These are phyloP conservation scores for Chaetophractus vellerosus DNA, from an alignment of 2,797 vertebrate species.

Conservation along the genomic window DNA sequence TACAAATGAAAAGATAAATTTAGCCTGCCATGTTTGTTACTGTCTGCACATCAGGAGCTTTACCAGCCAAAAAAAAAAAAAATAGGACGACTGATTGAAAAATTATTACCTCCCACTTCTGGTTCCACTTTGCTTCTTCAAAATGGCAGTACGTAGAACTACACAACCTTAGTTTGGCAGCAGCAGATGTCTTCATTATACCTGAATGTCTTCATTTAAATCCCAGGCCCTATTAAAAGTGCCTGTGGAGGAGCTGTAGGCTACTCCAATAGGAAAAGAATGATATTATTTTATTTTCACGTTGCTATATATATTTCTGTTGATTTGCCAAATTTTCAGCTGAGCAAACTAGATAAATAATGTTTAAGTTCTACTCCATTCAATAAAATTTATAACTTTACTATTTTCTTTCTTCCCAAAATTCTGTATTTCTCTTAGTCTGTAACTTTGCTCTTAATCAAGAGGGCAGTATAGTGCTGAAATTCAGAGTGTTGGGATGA, in stretches of 20 bases:
- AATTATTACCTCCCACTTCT: neutral
- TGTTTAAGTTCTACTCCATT: neutral
- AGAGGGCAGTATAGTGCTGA: neutral
- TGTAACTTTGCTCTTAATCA: conserved; percentile 18
- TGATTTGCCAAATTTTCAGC: conserved; percentile 3
- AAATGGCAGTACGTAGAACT: neutral
- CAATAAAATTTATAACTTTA: neutral
- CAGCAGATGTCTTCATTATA: neutral
- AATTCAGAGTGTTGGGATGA: neutral
- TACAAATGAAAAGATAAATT: neutral
- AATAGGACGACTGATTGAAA: neutral
- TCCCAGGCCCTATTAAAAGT: neutral
- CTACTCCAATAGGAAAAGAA: neutral
- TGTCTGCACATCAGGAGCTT: conserved; percentile 7
- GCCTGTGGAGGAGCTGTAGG: neutral
- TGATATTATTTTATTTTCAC: neutral
- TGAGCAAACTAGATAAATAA: neutral
- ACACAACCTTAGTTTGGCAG: neutral
- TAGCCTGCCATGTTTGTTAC: conserved; percentile 5
- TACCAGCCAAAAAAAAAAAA: neutral
- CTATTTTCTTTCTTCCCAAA: neutral
- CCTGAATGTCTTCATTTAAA: conserved; percentile 8
- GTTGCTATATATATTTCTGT: neutral
- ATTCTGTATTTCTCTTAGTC: neutral
- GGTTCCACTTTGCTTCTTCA: neutral